Evolutionary conservation across 2,113 vertebrate genomes (phyloP), one percentile per base, ranked within the genome.

Genomic region (Pao palembangensis): DNA sequence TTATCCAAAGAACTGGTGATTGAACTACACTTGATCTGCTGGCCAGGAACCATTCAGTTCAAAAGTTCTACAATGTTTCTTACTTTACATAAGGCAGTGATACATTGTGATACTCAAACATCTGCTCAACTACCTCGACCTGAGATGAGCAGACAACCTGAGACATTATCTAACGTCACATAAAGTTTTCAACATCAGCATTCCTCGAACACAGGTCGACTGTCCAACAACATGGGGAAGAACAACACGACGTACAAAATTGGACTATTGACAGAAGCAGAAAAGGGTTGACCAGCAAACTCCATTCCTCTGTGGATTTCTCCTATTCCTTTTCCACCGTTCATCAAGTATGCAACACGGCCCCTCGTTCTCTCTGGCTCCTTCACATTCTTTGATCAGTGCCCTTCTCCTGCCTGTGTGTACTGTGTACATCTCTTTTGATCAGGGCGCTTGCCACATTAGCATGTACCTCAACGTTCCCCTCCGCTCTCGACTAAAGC

Each of bases 171-270:
- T 31, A 51, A 50, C 55, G 61, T 19, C 44, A 57, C 48, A 61
- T 58, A 65, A 18, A n/a, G n/a, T 64, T 55, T 42, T 67, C 68
- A 61, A 61, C 69, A 73, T 76, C 75, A 61, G 70, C 67, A 67
- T 77, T 85, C 83, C 73, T 81, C 47, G 71, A 81, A 63, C 88
- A 81, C 84, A 86, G 89, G 84, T 81, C 83, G 86, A 84, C 83
- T 77, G 78, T 78, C 81, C 58, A 78, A 82, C 78, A 86, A 79
- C 72, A 81, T 53, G 65, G 69, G 53, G 51, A 21, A 64, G 64
- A 62, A 53, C 15, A 47, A 80, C 70, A 81, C 77, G 76, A 82
- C 55, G 15, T n/a, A 17, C 44, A 47, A 16, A 16, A n/a, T 8
- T 5, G 13, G n/a, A 47, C 15, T 17, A 19, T 49, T 49, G 47